Base-by-base conservation (phyloP, 2,113 vertebrate genomes). In the Crotalus helleri region DNA sequence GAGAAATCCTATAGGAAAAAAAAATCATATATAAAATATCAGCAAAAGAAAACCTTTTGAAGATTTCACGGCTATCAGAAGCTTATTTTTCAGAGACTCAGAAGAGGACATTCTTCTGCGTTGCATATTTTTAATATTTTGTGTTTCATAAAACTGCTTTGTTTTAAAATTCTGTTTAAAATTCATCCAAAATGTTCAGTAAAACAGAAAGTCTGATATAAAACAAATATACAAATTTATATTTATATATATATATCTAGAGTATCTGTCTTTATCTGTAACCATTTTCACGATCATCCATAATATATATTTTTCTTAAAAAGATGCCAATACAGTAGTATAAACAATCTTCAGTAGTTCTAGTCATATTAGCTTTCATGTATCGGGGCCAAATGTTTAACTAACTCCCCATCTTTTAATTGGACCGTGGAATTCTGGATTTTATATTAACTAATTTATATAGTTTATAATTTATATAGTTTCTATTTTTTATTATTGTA, bases 221-320 rank as follows among this genome's bases (percentile, higher is more conserved):
- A 19, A 81, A 74, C n/a, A 74, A 74, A 74, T 17, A 74, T 33
- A 6, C n/a, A 39, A 39, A 44, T 21, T 7, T 9, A 81, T 44
- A 39, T 39, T 6, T 39, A 39, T 81, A 39, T 39, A 81, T 81
- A 81, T 39, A 81, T 44, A 39, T 81, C 33, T 81, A 44, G 74
- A 81, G 2, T 81, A 44, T 21, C 33, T 81, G 33, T 39, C 17
- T 92, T 93, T 92, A 59, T 19, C 86, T 57, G 15, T 81, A 53
- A 93, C 44, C 44, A 21, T n/a, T 44, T 33, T 92, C 81, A 59
- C 24, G 39, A 89, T 33, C 5, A 93, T 95, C 81, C 74, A 49
- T 13, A 90, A 64, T 29, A 93, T 94, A 46, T 59, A 55, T 24
- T 90, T 93, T 89, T 15, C 69, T 86, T 93, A n/a, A 90, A 86